Percentiles rank a stretch among this genome's conserved stretches.
Conservation (phyloP, 2,888 invertebrate genomes). For the Ormyrus labotus region DNA sequence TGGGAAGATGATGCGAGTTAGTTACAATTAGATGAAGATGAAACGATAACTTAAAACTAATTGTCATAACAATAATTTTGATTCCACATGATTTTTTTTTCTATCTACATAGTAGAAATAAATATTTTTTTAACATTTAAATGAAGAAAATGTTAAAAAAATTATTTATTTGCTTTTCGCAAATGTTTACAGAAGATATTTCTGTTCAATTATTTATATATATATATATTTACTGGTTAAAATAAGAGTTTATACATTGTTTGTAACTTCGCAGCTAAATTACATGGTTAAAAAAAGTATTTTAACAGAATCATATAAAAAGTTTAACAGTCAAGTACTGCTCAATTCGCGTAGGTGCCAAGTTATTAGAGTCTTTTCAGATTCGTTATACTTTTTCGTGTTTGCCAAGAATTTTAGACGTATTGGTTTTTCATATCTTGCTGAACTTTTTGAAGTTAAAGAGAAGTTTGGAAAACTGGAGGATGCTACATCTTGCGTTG, state of each 20-base stretch:
- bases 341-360: constrained; percentile 10
- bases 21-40: constrained; percentile 52
- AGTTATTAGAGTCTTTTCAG: constrained; percentile 36
- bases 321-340: constrained; percentile 44
- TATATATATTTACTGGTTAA: constrained; percentile 39
- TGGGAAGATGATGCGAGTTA: constrained; percentile 35
- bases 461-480: constrained; percentile 10
- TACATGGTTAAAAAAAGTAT: constrained; percentile 43
- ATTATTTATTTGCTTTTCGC: constrained; percentile 19
- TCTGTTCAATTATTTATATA: constrained; percentile 10
- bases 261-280: constrained; percentile 45
- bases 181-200: constrained; percentile 14
- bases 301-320: constrained; percentile 51
- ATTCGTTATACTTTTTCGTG: constrained; percentile 37
- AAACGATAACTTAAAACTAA: constrained; percentile 51
- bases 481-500: constrained; percentile 18
- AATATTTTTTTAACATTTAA: constrained; percentile 40
- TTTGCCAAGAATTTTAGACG: constrained; percentile 48
- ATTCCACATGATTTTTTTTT: constrained; percentile 42
- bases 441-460: not conserved
- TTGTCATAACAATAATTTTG: constrained; percentile 54
- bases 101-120: constrained; percentile 48
- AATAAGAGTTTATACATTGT: constrained; percentile 45
- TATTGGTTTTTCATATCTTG: constrained; percentile 5
- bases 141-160: constrained; percentile 38